These are phyloP conservation scores for Gibbula magus DNA, from an alignment of 2,888 invertebrate species.

Conservation along the genomic window DNA sequence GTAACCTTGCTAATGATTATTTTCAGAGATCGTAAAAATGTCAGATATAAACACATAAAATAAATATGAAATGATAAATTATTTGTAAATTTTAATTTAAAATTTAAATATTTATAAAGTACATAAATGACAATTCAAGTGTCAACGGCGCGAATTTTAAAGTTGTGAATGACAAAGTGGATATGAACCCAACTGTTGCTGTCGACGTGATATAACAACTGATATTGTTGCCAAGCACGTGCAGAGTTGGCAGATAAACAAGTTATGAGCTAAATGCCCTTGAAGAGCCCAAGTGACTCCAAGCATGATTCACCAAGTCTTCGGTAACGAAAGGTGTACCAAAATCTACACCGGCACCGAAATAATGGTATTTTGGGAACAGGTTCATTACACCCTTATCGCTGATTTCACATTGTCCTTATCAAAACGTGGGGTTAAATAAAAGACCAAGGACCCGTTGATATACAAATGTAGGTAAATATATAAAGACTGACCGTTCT, in stretches of 20 bases:
- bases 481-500: slow-evolving; percentile 89
- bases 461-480: neutral
- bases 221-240: too few relatives aligned
- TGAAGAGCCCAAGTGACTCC: neutral
- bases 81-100: too few relatives aligned
- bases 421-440: neutral
- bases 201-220: too few relatives aligned
- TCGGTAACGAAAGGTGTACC: neutral
- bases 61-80: too few relatives aligned
- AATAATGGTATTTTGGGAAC: too few relatives aligned
- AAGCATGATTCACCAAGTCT: neutral
- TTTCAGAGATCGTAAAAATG: too few relatives aligned
- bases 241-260: too few relatives aligned
- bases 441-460: neutral
- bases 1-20: too few relatives aligned
- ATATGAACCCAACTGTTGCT: too few relatives aligned
- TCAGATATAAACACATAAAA: too few relatives aligned
- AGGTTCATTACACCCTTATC: neutral
- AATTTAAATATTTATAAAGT: too few relatives aligned
- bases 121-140: neutral
- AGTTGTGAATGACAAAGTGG: neutral
- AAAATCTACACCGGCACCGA: neutral
- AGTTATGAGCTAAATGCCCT: neutral
- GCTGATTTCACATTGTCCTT: neutral
- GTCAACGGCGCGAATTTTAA: neutral